Percentiles rank a stretch among this genome's conserved stretches.
Evolutionary conservation across 2,888 invertebrate species (phyloP).

Genomic region (Bursaphelenchus okinawaensis): DNA sequence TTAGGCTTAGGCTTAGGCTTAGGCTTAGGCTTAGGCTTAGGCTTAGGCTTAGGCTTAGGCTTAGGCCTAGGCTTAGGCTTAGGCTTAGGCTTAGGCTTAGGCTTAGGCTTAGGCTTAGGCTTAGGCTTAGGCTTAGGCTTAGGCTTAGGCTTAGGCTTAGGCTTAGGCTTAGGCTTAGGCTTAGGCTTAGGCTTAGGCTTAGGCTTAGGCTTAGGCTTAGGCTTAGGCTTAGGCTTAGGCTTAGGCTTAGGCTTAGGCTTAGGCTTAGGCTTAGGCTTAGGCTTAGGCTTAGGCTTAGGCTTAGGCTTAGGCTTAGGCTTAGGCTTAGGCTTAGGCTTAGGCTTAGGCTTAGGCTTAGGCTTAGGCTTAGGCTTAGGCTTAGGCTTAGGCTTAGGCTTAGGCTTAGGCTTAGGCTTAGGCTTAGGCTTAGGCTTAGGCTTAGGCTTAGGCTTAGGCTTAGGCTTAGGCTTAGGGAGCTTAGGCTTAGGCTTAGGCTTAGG

Average conservation of each 20-base stretch:
- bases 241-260: slow-evolving; percentile 20
- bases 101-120: background rate
- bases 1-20: slow-evolving; percentile 19
- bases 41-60: slow-evolving; percentile 16
- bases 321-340: slow-evolving; percentile 33
- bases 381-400: background rate
- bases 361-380: background rate
- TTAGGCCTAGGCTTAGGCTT: slow-evolving; percentile 23
- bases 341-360: slow-evolving; percentile 26
- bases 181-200: slow-evolving; percentile 29
- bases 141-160: slow-evolving; percentile 23
- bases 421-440: slow-evolving; percentile 1
- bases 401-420: slow-evolving; percentile 6
- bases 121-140: slow-evolving; percentile 1
- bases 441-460: background rate
- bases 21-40: slow-evolving; percentile 7
- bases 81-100: slow-evolving; percentile 23
- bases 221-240: slow-evolving; percentile 18
- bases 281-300: slow-evolving; percentile 32
- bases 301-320: slow-evolving; percentile 31
- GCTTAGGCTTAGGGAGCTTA: background rate
- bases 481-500: background rate
- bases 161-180: slow-evolving; percentile 20
- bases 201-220: slow-evolving; percentile 33
- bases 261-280: slow-evolving; percentile 25